Base-by-base conservation (phyloP, 2,113 vertebrate species). In the Fulica atra region DNA sequence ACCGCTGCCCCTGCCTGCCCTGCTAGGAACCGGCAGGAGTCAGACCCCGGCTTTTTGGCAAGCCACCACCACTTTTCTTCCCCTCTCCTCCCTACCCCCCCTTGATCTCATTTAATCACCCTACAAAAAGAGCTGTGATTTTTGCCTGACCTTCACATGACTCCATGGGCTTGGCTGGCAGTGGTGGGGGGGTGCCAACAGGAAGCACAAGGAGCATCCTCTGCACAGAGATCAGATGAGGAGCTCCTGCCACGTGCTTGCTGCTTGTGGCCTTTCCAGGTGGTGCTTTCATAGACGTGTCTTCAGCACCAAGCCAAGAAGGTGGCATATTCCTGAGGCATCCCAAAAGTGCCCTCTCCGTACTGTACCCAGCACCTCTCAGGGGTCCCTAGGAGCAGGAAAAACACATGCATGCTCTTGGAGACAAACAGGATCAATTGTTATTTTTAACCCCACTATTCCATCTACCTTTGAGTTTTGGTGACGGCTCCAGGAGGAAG, bases 141-240 rank as follows among this genome's bases (percentile, higher is more conserved):
- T 87, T 61, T 3, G 2, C 50, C 78, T 53, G 40, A 46, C 66
- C 46, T 53, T 72, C 25, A 23, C 33, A 7, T 0, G 4, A 18
- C 42, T 18, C 40, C 13, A 66, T 11, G 26, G 89, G 56, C 25
- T 46, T 74, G 77, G 59, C 50, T 48, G 85, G 88, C 72, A 68
- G 46, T 1, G 7, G 46, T 1, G 7, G 42, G 12, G 15, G 26
- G 6, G 19, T 80, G 35, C 63, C 85, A 51, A 4, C 0, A 1
- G 40, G 71, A 83, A 80, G n/a, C 3, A 0, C 12, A 9, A 31
- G 77, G 14, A 88, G 23, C 28, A 77, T 36, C 86, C 46, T 74
- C 31, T 2, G 2, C 2, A 16, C 9, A 4, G 40, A 25, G 23
- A 17, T 33, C 0, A 0, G 70, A 44, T 7, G 2, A 1, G 6